Base-by-base conservation (phyloP, 2,797 vertebrate genomes). In the Pipistrellus nathusii region DNA sequence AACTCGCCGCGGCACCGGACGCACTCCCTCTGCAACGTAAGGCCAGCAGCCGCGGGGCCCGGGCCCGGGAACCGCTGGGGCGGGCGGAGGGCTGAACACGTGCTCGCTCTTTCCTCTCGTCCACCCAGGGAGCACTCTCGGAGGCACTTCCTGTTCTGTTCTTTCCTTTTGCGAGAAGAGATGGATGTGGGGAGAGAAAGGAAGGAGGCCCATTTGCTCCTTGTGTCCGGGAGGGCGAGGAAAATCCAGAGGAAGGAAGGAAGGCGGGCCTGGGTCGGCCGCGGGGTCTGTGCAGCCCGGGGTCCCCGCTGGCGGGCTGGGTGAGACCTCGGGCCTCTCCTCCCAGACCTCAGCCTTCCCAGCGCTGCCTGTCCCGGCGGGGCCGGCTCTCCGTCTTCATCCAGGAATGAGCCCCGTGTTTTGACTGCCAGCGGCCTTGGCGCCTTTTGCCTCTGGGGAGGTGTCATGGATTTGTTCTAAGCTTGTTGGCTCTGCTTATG, bases 21-120 rank as follows among this genome's bases (percentile, higher is more conserved):
- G 0, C 99, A 99, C 98, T 99, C 99, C 30, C 99, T 99, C 98
- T 99, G 99, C 99, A 99, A 99, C 95, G 99, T 99, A 99, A 99
- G 99, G 98, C 97, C 17, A 97, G 82, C 93, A 97, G 98, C 98
- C 97, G 98, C 55, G 6, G 96, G 97, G 96, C 93, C 93, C 2
- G 75, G 77, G 59, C 91, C 94, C 59, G 7, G 73, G 48, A 18
- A 17, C 27, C 6, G 4, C 53, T 3, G 92, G 89, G 86, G 78
- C 21, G 0, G 13, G 89, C 0, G 92, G 88, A 5, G 78, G 94
- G 94, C 68, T 7, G 44, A 68, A 91, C 93, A 89, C 14, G 17
- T 6, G 78, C 93, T 71, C 57, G 5, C 90, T 96, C 32, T 97
- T 96, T 97, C 95, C 97, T 97, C 97, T 97, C 71, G 85, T 85